Evolutionary conservation across 2,113 vertebrate genomes (phyloP), one percentile per base, ranked within the genome.

Genomic region (Silurus meridionalis): DNA sequence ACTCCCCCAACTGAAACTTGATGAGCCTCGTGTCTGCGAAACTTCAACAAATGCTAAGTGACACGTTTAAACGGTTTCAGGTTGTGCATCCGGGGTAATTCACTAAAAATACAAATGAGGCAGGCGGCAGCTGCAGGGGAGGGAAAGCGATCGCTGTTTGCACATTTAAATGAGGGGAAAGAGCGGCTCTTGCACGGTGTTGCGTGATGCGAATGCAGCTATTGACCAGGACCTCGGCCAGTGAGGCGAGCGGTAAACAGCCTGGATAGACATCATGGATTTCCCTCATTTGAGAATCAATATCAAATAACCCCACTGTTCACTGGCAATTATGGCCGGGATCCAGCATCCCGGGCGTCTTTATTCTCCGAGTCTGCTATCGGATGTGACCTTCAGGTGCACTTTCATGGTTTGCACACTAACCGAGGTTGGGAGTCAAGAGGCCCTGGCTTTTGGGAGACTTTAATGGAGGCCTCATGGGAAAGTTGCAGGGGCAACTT

Each of bases 21-120:
- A 94, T 92, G 93, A 94, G 92, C 92, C 90, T 86, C 87, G 86
- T 88, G 92, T 93, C 93, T 92, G 90, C 91, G 57, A 90, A 94
- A 94, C 95, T 93, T 92, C 93, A 93, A 93, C 94, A 95, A 95
- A 95, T 93, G 89, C 92, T 94, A 93, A 95, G 94, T 94, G 94
- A 94, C 94, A 93, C 88, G 92, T 92, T 92, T 93, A 94, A 95
- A 94, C 93, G 93, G 93, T 93, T 95, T 95, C 94, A 95, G 94
- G 94, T 94, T 95, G 93, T 91, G 86, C 90, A 95, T 94, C 92
- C 90, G 89, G 92, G 90, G 89, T 94, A 95, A 95, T 95, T 94
- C 93, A 92, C 94, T 95, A 94, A 94, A 95, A 94, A 94, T 91
- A 95, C 95, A 95, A 95, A 95, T 94, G 94, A 94, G 93, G 88